phyloP scores from a whole-genome alignment of 2,797 vertebrate species.

The Aratinga solstitialis region DNA sequence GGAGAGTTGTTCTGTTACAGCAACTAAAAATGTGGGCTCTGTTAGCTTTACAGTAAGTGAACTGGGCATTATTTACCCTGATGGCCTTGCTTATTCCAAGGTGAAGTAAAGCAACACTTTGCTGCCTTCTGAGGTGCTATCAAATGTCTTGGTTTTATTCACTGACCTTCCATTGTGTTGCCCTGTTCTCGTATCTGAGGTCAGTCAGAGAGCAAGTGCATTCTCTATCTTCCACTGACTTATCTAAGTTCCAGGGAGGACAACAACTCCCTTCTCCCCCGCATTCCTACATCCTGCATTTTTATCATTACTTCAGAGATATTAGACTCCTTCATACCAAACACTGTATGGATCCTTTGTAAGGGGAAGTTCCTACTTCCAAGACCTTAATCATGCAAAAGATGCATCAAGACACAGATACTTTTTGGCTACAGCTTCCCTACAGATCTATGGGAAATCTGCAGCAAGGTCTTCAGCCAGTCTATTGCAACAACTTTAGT shows the following conservation, averaged over 20 bases:
- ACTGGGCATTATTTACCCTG: not conserved
- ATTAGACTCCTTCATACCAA: not conserved
- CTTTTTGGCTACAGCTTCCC: not conserved
- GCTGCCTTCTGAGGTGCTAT: not conserved
- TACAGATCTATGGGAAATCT: not conserved
- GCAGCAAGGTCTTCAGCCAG: not conserved
- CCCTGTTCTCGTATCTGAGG: not conserved
- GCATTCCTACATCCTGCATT: not conserved
- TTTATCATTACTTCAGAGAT: conserved; percentile 4
- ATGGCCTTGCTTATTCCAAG: conserved; percentile 9
- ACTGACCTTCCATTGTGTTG: not conserved
- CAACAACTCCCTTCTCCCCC: not conserved
- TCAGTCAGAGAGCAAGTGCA: not conserved
- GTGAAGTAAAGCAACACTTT: not conserved
- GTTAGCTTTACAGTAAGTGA: not conserved
- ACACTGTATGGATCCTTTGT: not conserved
- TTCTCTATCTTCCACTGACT: conserved; percentile 8
- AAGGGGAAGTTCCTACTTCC: not conserved
- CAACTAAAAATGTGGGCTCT: not conserved
- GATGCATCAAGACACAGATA: not conserved
- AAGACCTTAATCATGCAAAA: not conserved
- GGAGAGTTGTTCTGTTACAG: not conserved
- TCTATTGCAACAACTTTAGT: not conserved
- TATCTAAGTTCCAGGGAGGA: not conserved
- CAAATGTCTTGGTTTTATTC: not conserved